Evolutionary conservation across 1,140 invertebrate species (phyloP), one percentile per base, ranked within the genome.

Genomic region (Lordiphosa stackelbergi): DNA sequence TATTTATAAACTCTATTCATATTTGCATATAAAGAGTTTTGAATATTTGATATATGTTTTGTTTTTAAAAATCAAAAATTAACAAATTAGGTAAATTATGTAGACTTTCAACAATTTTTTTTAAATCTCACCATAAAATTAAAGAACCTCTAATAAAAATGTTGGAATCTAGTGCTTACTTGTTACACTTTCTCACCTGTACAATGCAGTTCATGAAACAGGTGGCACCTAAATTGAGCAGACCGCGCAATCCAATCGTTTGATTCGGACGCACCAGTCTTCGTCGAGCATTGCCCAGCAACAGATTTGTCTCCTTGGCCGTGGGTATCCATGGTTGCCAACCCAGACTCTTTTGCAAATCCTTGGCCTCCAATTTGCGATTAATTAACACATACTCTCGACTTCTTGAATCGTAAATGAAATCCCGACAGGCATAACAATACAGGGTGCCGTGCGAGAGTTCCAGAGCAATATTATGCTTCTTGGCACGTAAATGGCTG

Each of bases 181-280:
- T 6, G 22, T 24, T 24, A 24, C 22, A 10, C 11, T 4, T 1
- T 53, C 66, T 58, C 34, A 91, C 91, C 90, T 99, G 98, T 6
- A 99, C 93, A 79, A 99, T 98, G 85, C 96, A 97, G 88, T 98
- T 99, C 96, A 99, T 98, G 87, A 99, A 99, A 89, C 98, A 99
- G 1, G 98, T 99, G 65, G 97, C 96, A n/a, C 98, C 97, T 68
- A 99, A 89, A 89, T 99, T 99, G 65, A 98, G 93, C 16, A 99
- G 90, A 2, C 98, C 98, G 61, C 97, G 90, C 24, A 98, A 88
- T 34, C 96, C 96, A 77, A 97, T 94, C 16, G 95, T 95, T 38
- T 95, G 95, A 74, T 94, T 93, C 53, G 93, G 92, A 42, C 93
- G 91, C 40, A 97, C 93, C 60, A 93, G 90, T 49, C 95, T 90